phyloP scores from a whole-genome alignment of 2,888 invertebrate genomes.

The Oscheius sp. region DNA sequence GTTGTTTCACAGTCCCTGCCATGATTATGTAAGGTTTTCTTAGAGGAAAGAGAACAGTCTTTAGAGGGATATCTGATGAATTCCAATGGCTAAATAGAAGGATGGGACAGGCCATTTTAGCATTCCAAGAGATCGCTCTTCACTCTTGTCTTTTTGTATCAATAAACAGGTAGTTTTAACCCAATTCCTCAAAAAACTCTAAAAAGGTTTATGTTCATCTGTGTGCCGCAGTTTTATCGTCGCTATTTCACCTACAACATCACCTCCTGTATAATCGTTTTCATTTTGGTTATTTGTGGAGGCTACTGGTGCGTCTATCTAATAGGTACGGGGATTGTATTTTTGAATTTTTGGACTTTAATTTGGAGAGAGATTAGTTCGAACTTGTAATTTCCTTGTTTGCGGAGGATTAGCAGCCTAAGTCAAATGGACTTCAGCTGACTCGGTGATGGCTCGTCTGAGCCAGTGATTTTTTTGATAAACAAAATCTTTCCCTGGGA shows the following conservation, averaged over 20 bases:
- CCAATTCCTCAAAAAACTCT: background rate
- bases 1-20: background rate
- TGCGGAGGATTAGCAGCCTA: too few relatives aligned
- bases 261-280: slow-evolving; percentile 2
- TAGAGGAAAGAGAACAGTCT: background rate
- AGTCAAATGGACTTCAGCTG: too few relatives aligned
- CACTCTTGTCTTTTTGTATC: slow-evolving; percentile 20
- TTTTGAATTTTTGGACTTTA: background rate
- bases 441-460: too few relatives aligned
- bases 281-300: slow-evolving; percentile 11
- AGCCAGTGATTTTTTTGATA: too few relatives aligned
- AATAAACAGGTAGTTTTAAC: slow-evolving; percentile 14
- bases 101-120: slow-evolving; percentile 14
- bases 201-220: slow-evolving; percentile 18
- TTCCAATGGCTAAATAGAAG: slow-evolving; percentile 1
- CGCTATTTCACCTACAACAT: slow-evolving; percentile 14
- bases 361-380: too few relatives aligned
- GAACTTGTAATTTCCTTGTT: background rate
- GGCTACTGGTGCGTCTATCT: slow-evolving; percentile 9
- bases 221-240: background rate
- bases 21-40: slow-evolving; percentile 12
- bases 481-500: too few relatives aligned
- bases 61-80: background rate
- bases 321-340: background rate
- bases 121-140: slow-evolving; percentile 21